phyloP scores from a whole-genome alignment of 2,797 vertebrate genomes.

The Morelia viridis region DNA sequence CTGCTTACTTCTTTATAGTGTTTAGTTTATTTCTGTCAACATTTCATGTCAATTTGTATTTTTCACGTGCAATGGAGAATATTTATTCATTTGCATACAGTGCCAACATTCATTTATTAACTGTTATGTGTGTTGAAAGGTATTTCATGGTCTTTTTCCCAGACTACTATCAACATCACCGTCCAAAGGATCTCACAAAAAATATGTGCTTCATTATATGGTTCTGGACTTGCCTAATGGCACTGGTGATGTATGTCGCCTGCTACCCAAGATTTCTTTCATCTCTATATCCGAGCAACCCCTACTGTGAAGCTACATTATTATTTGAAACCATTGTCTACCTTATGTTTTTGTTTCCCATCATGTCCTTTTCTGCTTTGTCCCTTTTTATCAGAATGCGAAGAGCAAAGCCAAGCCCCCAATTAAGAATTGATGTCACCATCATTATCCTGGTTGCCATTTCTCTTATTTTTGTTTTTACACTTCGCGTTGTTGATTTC shows the following conservation, averaged over 20 bases:
- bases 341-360: constrained; percentile 73
- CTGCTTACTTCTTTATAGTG: constrained; percentile 14
- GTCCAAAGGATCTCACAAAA: constrained; percentile 68
- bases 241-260: constrained; percentile 65
- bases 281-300: rapidly evolving
- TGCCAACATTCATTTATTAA: constrained; percentile 75
- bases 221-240: constrained; percentile 72
- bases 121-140: constrained; percentile 76
- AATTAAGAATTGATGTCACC: constrained; percentile 73
- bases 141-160: constrained; percentile 76
- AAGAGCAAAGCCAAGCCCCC: constrained; percentile 59
- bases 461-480: constrained; percentile 73
- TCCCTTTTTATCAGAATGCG: constrained; percentile 71
- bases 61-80: not conserved
- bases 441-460: constrained; percentile 67
- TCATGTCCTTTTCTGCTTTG: constrained; percentile 73
- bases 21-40: not conserved
- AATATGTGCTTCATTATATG: constrained; percentile 71
- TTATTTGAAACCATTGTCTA: constrained; percentile 68
- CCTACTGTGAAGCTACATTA: constrained; percentile 66
- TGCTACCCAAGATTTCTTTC: constrained; percentile 63
- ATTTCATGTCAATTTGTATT: not conserved
- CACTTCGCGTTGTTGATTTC: constrained; percentile 51
- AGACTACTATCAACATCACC: constrained; percentile 73
- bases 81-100: constrained; percentile 69